Evolutionary conservation across 2,797 vertebrate species (phyloP).

Genomic region (Leptatherina wallacei): DNA sequence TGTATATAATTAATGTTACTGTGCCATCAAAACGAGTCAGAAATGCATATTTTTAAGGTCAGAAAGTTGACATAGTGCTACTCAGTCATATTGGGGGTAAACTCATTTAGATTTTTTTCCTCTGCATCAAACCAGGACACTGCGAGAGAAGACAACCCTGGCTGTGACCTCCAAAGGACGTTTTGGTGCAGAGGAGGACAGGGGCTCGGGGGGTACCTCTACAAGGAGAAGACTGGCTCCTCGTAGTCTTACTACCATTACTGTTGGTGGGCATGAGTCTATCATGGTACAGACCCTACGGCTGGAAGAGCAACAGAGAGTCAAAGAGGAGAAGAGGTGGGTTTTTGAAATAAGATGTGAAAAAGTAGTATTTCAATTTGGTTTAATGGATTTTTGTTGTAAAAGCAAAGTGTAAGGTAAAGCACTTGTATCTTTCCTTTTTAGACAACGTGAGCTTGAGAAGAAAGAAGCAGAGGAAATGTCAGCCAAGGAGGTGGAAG

Average conservation of each 20-base stretch:
- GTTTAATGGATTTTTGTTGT: neutral
- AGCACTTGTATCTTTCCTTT: slow-evolving; percentile 16
- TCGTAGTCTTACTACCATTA: slow-evolving; percentile 88
- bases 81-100: neutral
- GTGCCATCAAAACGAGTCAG: neutral
- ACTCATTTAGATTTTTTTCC: neutral
- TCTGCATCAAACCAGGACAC: slow-evolving; percentile 80
- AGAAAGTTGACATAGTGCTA: neutral
- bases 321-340: slow-evolving; percentile 95
- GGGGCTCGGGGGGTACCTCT: slow-evolving; percentile 83
- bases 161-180: slow-evolving; percentile 91
- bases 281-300: slow-evolving; percentile 94
- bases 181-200: slow-evolving; percentile 91
- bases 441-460: slow-evolving; percentile 93
- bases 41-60: neutral
- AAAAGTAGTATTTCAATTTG: neutral
- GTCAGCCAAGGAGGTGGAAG: slow-evolving; percentile 94
- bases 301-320: slow-evolving; percentile 92
- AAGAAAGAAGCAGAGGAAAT: slow-evolving; percentile 96
- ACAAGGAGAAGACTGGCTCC: slow-evolving; percentile 89
- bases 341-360: slow-evolving; percentile 6
- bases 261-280: slow-evolving; percentile 90
- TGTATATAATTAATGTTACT: neutral
- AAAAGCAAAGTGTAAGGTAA: slow-evolving; percentile 12
- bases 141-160: slow-evolving; percentile 94